Evolutionary conservation across 92 coral and sea anemone species (phyloP).

Genomic region (Paramuricea clavata): DNA sequence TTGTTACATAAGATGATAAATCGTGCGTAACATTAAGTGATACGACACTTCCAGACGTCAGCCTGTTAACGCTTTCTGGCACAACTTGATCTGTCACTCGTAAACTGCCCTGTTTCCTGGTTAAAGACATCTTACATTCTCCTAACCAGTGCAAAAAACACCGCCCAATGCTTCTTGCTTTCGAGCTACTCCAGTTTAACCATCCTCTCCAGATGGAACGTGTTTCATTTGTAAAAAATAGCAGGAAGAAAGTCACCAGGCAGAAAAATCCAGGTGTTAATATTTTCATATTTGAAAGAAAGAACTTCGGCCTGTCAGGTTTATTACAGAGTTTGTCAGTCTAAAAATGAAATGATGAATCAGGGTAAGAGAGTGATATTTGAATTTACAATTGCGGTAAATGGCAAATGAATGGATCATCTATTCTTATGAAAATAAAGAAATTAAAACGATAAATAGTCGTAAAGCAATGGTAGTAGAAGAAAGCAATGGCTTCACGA

Average conservation of each 20-base stretch:
- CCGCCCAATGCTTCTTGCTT: background rate
- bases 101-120: background rate
- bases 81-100: background rate
- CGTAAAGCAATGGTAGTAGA: too few species aligned
- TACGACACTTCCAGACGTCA: background rate
- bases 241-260: constrained; percentile 78
- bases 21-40: background rate
- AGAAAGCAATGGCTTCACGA: too few species aligned
- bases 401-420: too few species aligned
- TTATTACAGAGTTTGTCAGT: background rate
- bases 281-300: constrained; percentile 67
- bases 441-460: too few species aligned
- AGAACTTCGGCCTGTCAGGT: constrained; percentile 18
- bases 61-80: background rate
- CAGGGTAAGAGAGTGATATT: too few species aligned
- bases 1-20: background rate
- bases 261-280: constrained; percentile 95
- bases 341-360: constrained; percentile 26
- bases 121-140: background rate
- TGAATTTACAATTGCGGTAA: too few species aligned
- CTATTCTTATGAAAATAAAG: too few species aligned
- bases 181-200: constrained; percentile 29
- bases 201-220: constrained; percentile 82
- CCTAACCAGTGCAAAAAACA: background rate
- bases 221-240: constrained; percentile 87